Evolutionary conservation across 2,797 vertebrate species (phyloP), one percentile per base, ranked within the genome.

Genomic region (Euphonia xanthogaster): DNA sequence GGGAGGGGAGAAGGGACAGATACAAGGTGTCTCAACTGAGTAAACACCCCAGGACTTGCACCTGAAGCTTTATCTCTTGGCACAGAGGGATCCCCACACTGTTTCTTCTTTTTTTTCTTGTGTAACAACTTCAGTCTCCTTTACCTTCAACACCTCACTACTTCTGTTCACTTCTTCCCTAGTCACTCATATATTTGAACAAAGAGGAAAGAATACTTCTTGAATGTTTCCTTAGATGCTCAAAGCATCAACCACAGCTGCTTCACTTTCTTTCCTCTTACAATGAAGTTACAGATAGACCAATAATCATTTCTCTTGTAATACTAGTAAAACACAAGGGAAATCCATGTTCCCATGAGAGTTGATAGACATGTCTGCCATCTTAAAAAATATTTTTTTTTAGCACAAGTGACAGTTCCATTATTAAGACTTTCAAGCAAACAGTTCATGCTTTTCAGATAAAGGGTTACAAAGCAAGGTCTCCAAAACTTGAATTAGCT

Each of bases 161-260:
- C 20, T 84, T 68, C n/a, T 73, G 23, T 44, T 62, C 22, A 63
- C 5, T 70, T 22, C 24, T 44, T 63, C 27, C 28, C 40, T 35
- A 42, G 31, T 10, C 33, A 55, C 35, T 85, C 72, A 8, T 40
- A 10, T 14, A 23, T 76, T 60, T 79, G 40, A 93, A 37, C 10
- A 44, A 45, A 33, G 14, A 77, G 3, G 14, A 44, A 72, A 53
- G 23, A 58, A 17, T 16, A 70, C 7, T 35, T 71, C 42, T 25
- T 3, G 1, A 12, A 25, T 7, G 1, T 31, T 74, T 50, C 14
- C 1, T 24, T 76, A n/a, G 22, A 27, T 2, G 3, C 12, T 51
- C 20, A 82, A 74, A 85, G 37, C 37, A 83, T n/a, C 45, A 68
- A 20, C 6, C 44, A 70, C 6, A 24, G 12, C 16, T 27, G 23